Percentiles rank a stretch among this genome's conserved stretches.
phyloP scores from a whole-genome alignment of 2,797 vertebrate species.

The Xenops minutus region DNA sequence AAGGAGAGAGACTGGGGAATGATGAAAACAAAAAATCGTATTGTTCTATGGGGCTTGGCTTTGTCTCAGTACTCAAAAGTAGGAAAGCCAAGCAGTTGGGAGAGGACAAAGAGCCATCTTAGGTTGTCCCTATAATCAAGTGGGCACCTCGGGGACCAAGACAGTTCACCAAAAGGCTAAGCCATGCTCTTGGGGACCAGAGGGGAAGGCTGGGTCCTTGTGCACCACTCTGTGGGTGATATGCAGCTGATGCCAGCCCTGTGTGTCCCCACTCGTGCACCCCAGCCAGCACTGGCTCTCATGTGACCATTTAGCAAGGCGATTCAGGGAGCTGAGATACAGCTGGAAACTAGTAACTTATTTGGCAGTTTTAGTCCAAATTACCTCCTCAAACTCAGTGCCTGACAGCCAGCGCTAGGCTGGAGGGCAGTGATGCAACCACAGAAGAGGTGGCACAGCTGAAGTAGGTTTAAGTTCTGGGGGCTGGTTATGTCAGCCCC shows the following conservation, averaged over 20 bases:
- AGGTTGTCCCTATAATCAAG: neutral
- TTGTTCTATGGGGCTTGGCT: neutral
- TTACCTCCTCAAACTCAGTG: neutral
- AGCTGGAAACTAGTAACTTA: neutral
- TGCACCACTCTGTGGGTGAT: neutral
- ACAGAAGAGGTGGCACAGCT: neutral
- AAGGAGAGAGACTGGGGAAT: neutral
- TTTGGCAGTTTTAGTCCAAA: neutral
- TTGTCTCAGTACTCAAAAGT: neutral
- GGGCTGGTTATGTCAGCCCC: neutral
- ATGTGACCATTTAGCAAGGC: rapidly evolving
- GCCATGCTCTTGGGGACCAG: neutral
- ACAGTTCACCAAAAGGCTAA: neutral
- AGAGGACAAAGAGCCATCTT: neutral
- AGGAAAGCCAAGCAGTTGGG: rapidly evolving
- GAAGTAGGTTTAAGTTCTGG: neutral
- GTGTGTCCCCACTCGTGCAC: rapidly evolving
- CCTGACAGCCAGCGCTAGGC: neutral
- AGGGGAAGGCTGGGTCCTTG: neutral
- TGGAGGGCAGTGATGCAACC: neutral
- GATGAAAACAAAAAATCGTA: neutral
- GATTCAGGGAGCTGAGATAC: neutral
- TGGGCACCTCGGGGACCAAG: neutral
- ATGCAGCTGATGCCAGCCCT: neutral
- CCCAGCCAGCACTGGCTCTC: neutral